Base-by-base conservation (phyloP, 2,797 vertebrate species). In the Muraenolepis orangiensis region DNA sequence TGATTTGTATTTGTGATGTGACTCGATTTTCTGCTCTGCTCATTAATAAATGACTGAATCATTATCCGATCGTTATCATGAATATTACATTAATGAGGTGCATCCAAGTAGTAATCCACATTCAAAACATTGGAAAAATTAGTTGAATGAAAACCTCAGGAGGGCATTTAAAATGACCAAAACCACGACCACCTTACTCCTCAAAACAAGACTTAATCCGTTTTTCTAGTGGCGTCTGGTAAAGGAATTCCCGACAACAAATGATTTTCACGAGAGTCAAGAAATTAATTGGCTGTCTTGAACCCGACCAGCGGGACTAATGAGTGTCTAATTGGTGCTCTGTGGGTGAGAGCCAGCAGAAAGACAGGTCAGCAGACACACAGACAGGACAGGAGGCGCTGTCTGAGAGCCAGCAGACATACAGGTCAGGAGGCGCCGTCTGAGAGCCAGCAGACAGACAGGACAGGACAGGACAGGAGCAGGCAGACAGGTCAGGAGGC, bases 301-400 rank as follows among this genome's bases (percentile, higher is more conserved):
- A 90, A 90, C 88, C 71, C 80, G 85, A 85, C 87, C 88, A 88
- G 89, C 66, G 10, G 16, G 66, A 73, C 77, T 89, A 91, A 92
- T 89, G 86, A 87, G 89, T 89, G 88, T 90, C 85, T 92, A 90
- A 90, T 92, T 91, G 87, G 90, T 86, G 85, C 87, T 82, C 87
- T 80, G 88, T 87, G 84, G 83, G 85, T 89, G 87, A 89, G 73
- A 85, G 31, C 77, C 71, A 71, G 64, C 26, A 69, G 73, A 78
- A 79, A 67, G 30, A 73, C 78, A 68, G 51, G 75, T 72, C 76
- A 84, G 76, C 79, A 81, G n/a, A n/a, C n/a, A n/a, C n/a, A n/a
- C n/a, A n/a, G n/a, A n/a, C n/a, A n/a, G n/a, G n/a, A n/a, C n/a
- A n/a, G n/a, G n/a, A n/a, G n/a, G 81, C 18, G 46, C 70, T 82